phyloP scores from a whole-genome alignment of 2,888 invertebrate species.

The Cheiracanthium punctorium region DNA sequence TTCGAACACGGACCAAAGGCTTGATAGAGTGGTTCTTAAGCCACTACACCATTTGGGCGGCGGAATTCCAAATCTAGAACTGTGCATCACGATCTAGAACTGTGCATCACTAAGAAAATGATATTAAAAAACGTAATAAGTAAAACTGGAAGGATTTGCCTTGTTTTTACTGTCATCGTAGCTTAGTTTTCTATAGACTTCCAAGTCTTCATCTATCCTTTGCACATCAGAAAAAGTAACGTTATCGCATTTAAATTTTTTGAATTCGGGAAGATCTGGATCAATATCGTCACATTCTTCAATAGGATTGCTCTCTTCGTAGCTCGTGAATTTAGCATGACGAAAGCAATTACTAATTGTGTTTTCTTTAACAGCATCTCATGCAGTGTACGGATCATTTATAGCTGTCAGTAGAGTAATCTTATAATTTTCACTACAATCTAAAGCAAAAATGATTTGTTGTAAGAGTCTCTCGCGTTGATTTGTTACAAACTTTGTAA shows the following conservation, averaged over 20 bases:
- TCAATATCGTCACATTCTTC: background rate
- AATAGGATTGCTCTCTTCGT: background rate
- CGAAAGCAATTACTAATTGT: slow-evolving; percentile 12
- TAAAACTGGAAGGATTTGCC: too few species aligned
- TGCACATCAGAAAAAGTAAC: background rate
- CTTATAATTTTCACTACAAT: background rate
- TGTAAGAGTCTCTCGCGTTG: background rate
- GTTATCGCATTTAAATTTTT: slow-evolving; percentile 1
- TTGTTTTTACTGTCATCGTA: too few species aligned
- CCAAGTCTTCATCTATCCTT: background rate
- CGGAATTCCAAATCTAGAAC: too few species aligned
- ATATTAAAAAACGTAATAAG: too few species aligned
- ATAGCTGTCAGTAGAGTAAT: background rate
- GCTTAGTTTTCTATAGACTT: background rate
- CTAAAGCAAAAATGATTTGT: background rate
- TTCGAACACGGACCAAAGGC: too few species aligned
- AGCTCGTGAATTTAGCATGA: background rate
- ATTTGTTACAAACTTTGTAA: background rate
- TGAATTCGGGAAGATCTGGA: background rate
- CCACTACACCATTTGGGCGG: too few species aligned
- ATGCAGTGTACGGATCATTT: background rate
- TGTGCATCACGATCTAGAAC: too few species aligned
- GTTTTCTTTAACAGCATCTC: background rate
- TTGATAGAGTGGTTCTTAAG: too few species aligned
- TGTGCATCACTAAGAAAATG: too few species aligned